Base-by-base conservation (phyloP, 30 jellyfish, hydroid and myxozoan species). In the Sanderia malayensis region DNA sequence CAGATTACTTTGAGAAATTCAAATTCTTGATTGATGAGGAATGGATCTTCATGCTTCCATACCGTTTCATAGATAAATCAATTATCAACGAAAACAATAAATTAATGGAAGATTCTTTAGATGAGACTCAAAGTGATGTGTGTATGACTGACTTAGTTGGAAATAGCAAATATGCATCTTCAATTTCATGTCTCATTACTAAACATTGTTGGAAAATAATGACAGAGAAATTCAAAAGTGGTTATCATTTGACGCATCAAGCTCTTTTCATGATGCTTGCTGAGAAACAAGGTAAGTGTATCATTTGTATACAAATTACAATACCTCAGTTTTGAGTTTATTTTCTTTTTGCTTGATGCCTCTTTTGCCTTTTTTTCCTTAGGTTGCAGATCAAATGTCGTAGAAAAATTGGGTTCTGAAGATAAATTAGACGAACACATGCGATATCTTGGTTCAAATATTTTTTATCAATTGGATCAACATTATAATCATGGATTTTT, bases 61-160 rank as follows among this genome's bases (percentile, higher is more conserved):
- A 80, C 32, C 79, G 37, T n/a, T 22, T 58, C 19, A 70, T 44
- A 31, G 93, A 80, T 17, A 57, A 29, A 18, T 55, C 83, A 45
- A 20, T 71, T 44, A 65, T 82, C 41, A 74, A 47, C 27, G 17
- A 57, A 23, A 63, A 41, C n/a, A 49, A 79, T 23, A 55, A 30
- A 1, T 30, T 45, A 18, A 60, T 61, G 20, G 89, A 68, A 7
- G 86, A 58, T 49, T 44, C 45, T 19, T 64, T 86, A 30, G 81
- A 78, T 86, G 96, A 80, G 61, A 34, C 25, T 4, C 30, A 71
- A 20, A 79, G 94, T 73, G 96, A 86, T 46, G 34, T 27, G 24
- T 86, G 96, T 27, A 86, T 86, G 96, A 80, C 85, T 19, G 72
- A 65, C 28, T 31, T 86, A 37, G 58, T 86, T 32, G 96, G 96